Evolutionary conservation across 1,140 invertebrate genomes (phyloP).

Genomic region (Drosophila kurseongensis): DNA sequence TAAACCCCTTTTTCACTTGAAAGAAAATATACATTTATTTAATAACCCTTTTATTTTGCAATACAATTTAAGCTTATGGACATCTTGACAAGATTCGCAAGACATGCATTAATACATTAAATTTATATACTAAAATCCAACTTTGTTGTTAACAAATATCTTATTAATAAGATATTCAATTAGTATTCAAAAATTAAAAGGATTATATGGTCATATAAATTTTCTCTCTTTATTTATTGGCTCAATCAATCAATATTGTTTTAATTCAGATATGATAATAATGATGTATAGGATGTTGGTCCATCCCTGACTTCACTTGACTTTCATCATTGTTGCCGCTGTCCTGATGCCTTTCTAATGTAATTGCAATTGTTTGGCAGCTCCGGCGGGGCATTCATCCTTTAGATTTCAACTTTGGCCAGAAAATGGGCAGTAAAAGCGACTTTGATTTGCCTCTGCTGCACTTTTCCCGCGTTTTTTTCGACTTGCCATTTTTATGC

Average conservation of each 20-base stretch:
- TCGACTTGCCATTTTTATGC: constrained; percentile 74
- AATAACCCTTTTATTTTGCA: no score
- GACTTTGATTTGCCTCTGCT: constrained; percentile 53
- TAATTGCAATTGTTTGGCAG: constrained; percentile 80
- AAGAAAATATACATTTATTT: no score
- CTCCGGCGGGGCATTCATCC: constrained; percentile 20
- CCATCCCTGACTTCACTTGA: constrained; percentile 20
- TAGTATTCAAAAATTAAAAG: no score
- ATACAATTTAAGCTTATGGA: no score
- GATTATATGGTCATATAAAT: neutral
- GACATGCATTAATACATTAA: no score
- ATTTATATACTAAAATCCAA: no score
- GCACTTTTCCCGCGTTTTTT: constrained; percentile 54
- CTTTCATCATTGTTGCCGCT: constrained; percentile 29
- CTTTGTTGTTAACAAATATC: no score
- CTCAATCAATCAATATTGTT: no score
- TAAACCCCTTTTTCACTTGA: no score
- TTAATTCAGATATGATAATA: neutral
- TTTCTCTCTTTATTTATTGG: neutral
- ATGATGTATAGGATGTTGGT: neutral
- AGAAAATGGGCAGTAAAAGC: constrained; percentile 52
- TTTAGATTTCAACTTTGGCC: constrained; percentile 10
- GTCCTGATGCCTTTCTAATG: constrained; percentile 61
- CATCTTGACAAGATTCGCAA: no score
- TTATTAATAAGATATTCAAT: no score